phyloP scores from a whole-genome alignment of 2,888 invertebrate species.

The Dendrolimus houi region DNA sequence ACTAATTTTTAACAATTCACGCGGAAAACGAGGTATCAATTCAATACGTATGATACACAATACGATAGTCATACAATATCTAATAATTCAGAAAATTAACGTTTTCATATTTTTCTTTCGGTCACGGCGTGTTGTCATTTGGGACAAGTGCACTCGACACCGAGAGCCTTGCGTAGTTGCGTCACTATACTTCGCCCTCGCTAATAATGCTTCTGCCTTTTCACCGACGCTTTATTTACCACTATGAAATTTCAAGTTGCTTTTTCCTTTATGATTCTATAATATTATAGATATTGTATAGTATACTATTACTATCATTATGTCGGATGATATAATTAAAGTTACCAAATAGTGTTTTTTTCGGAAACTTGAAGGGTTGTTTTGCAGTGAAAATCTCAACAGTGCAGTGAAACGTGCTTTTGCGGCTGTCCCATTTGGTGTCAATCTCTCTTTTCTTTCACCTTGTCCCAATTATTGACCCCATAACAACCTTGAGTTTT shows the following conservation, averaged over 20 bases:
- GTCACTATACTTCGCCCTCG: constrained; percentile 27
- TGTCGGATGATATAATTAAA: too few species aligned
- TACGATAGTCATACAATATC: constrained; percentile 23
- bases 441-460: too few species aligned
- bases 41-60: constrained; percentile 24
- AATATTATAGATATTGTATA: too few species aligned
- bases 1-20: constrained; percentile 1
- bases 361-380: too few species aligned
- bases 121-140: constrained; percentile 64
- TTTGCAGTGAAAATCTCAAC: too few species aligned
- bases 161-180: constrained; percentile 56
- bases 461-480: too few species aligned
- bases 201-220: constrained; percentile 49
- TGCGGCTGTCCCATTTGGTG: too few species aligned
- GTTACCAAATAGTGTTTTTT: too few species aligned
- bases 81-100: constrained; percentile 50
- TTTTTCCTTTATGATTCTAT: background rate
- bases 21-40: constrained; percentile 7
- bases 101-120: constrained; percentile 64
- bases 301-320: too few species aligned
- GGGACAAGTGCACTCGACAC: constrained; percentile 73
- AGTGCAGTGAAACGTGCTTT: too few species aligned
- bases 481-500: too few species aligned
- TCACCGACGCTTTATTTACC: constrained; percentile 27
- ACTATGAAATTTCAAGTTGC: constrained; percentile 1